A percentile compares a stretch with the other conserved stretches of the same genome.
Conservation (phyloP, 2,888 invertebrate genomes). For the Eilema caniola region DNA sequence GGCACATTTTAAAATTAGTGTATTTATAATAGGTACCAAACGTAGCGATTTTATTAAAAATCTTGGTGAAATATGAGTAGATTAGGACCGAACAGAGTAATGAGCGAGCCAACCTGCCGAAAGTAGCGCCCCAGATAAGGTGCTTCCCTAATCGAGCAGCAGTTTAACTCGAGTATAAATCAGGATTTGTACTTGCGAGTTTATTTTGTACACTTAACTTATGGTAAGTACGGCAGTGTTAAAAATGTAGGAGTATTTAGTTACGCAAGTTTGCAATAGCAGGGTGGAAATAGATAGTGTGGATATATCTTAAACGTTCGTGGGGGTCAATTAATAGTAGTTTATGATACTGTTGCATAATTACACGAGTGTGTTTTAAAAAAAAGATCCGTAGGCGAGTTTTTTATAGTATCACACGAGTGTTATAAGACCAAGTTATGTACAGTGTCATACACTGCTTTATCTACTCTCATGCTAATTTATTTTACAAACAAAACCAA, state of each 20-base stretch:
- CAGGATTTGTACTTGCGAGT: background rate
- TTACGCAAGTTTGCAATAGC: no score
- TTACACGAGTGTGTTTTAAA: no score
- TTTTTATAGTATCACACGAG: no score
- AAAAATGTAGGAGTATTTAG: background rate
- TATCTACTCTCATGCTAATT: no score
- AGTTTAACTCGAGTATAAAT: constrained; percentile 10
- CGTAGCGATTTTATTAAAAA: background rate
- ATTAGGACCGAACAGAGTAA: constrained; percentile 1
- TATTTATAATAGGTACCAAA: background rate
- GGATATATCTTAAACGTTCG: no score
- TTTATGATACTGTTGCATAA: no score
- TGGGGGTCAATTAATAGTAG: no score
- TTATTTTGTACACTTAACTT: background rate
- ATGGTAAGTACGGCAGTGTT: background rate
- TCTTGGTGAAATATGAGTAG: constrained; percentile 1
- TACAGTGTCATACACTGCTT: no score
- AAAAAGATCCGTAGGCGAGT: no score
- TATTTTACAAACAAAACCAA: no score
- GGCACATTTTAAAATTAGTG: background rate
- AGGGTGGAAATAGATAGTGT: no score
- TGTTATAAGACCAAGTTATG: no score
- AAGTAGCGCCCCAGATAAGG: constrained; percentile 7
- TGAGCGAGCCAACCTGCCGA: constrained; percentile 9
- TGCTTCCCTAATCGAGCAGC: constrained; percentile 1